Base-by-base conservation (phyloP, 2,888 invertebrate species). In the Acleris laterana region DNA sequence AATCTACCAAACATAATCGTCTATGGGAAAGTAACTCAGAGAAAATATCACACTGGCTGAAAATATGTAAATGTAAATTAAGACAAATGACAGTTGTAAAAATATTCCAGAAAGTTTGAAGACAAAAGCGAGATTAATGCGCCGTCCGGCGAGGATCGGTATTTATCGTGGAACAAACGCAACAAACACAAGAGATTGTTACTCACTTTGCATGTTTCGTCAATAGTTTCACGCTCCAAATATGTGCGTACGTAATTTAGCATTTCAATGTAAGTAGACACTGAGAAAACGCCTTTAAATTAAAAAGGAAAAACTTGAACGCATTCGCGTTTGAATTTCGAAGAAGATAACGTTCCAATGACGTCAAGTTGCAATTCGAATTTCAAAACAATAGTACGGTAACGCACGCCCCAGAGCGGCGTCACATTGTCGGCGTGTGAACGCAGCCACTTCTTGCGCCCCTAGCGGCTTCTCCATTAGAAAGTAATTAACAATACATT, bases 181-280 rank as follows among this genome's bases (percentile, higher is more conserved):
- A 90, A 90, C 92, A 90, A 92, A 91, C 90, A 89, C 87, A 83
- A 80, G 88, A 91, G 92, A 92, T 92, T 89, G 92, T 93, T 84
- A 88, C 83, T 90, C 90, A 90, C 92, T 93, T 92, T 92, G 90
- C 92, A 92, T 92, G 90, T 93, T 92, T 92, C 92, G 92, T 90
- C 88, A 91, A 90, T 86, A 80, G 85, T 88, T 93, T 89, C 89
- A 93, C 90, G 93, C 89, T 93, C 92, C 84, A 85, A 87, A 91
- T 91, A 85, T 48, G 60, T 46, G 17, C 58, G 56, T 58, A 44
- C 63, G 62, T 58, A 61, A 63, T 63, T 75, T 78, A 70, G 75
- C 80, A 85, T 87, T 89, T 81, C 80, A 89, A 89, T 88, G 90
- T 90, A 90, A 92, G 91, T 83, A 81, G 82, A 84, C 85, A 87